Base-by-base conservation (phyloP, 2,888 invertebrate genomes). In the Hartigia nigra region DNA sequence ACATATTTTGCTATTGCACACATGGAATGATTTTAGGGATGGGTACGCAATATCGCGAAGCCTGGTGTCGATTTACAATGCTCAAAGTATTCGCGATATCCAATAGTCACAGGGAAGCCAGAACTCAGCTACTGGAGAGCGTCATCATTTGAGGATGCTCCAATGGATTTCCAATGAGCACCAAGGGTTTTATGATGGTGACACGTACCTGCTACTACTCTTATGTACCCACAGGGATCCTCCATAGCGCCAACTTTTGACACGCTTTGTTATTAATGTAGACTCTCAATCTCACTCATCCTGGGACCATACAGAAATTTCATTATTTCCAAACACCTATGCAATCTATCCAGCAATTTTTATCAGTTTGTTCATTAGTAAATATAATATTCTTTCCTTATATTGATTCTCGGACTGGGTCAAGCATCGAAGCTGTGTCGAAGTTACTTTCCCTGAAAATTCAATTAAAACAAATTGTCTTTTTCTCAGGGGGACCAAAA, bases 71-170 rank as follows among this genome's bases (percentile, higher is more conserved):
- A 32, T 32, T 72, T 72, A 72, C 31, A 72, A 32, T 4, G 12
- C 9, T 32, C 31, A 72, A 72, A 72, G 72, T 72, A 72, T 31
- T 72, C n/a, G 72, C 31, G 72, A 72, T 72, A 72, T 72, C 31
- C 32, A 32, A 31, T 72, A 72, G 14, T 12, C 72, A 72, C 12
- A 72, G 72, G 72, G 72, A 72, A 72, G 72, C 14, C 14, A 31
- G 31, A 70, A 72, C 72, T n/a, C 31, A n/a, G 72, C 32, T 31
- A 72, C 31, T 32, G 12, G 72, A 72, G 31, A 31, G 72, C 72
- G 32, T 72, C 72, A 23, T 32, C 31, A 72, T 72, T 31, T 12
- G 14, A 72, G 31, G 72, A 32, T 1, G 32, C 32, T 72, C 31
- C 72, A 14, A 72, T 72, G 31, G 72, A 4, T 72, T 72, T 72